Percentiles rank a stretch among this genome's conserved stretches.
phyloP scores from a whole-genome alignment of 2,888 invertebrate genomes.

The Plagodis pulveraria region DNA sequence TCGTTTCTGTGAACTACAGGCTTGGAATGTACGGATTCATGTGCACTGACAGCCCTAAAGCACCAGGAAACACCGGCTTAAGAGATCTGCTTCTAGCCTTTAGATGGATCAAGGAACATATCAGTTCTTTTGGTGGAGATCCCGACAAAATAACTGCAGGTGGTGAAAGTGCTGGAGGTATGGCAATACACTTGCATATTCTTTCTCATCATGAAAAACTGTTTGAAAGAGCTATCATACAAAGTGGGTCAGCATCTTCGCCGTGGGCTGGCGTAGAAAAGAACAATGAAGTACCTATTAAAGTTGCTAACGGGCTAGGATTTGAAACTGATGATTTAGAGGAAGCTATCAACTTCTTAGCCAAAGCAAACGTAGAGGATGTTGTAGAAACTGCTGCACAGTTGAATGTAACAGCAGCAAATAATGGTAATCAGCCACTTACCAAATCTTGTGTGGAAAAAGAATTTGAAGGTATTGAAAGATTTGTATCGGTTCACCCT shows the following conservation, averaged over 20 bases:
- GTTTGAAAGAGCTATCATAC: slow-evolving; percentile 42
- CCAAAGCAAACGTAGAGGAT: slow-evolving; percentile 30
- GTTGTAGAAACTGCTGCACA: slow-evolving; percentile 14
- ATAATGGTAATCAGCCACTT: slow-evolving; percentile 24
- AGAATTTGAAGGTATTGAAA: slow-evolving; percentile 23
- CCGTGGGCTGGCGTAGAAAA: slow-evolving; percentile 27
- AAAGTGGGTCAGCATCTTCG: slow-evolving; percentile 32
- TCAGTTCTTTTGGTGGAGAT: slow-evolving; percentile 46
- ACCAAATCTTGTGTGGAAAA: slow-evolving; percentile 32
- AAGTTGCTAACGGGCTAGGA: slow-evolving; percentile 29
- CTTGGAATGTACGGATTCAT: slow-evolving; percentile 49
- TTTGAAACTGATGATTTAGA: slow-evolving; percentile 27
- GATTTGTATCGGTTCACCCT: slow-evolving; percentile 29
- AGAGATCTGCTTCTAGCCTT: slow-evolving; percentile 46
- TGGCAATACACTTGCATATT: slow-evolving; percentile 41
- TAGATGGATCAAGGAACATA: slow-evolving; percentile 47
- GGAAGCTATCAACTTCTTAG: slow-evolving; percentile 24
- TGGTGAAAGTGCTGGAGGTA: slow-evolving; percentile 42
- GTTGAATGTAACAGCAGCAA: slow-evolving; percentile 9
- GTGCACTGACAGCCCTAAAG: slow-evolving; percentile 39
- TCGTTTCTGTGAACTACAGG: slow-evolving; percentile 46
- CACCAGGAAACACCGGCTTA: slow-evolving; percentile 50
- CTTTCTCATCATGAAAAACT: slow-evolving; percentile 40
- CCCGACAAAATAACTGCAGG: slow-evolving; percentile 24
- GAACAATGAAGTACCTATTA: slow-evolving; percentile 23